Base-by-base conservation (phyloP, 2,888 invertebrate genomes). In the Bimastos eiseni region DNA sequence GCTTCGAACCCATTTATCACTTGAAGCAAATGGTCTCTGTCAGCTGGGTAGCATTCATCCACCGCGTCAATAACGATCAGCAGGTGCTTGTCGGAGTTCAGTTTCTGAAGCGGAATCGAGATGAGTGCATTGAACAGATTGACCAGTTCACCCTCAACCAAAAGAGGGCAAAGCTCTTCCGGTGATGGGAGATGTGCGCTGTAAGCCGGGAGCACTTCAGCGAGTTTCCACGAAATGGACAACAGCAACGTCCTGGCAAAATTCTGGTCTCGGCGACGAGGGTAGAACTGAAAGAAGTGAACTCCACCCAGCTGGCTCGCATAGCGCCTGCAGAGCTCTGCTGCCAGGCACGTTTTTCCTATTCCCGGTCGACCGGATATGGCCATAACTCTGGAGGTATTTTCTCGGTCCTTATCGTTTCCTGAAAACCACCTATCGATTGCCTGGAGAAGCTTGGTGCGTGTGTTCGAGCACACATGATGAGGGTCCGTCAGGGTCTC, bases 1-100 rank as follows among this genome's bases (percentile, higher is more conserved):
- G 91, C 91, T 19, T 37, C 34, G 37, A 92, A 88, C 17, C 84
- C 88, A 49, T 90, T 92, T 38, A 92, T 88, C 11, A 91, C 21
- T 88, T 90, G 83, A 24, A 88, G 37, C 11, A 92, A 89, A 6
- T 55, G 70, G 19, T 91, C 91, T 24, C 91, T 30, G 37, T 92
- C 90, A 21, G 90, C 34, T 24, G 41, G 70, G 70, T 90, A 83
- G 89, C 92, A 92, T n/a, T 93, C 92, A 90, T 93, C 92, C 44
- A 93, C 37, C n/a, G 92, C 92, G 38, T 93, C 93, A 21, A 93
- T n/a, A 1, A 93, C 91, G 38, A 93, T 91, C 30, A 93, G 44
- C 91, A 91, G 90, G 34, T 83, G 91, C 37, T 90, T 70, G 33
- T 90, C 90, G 30, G 84, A 41, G 49, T 89, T 90, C 13, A 44